Conservation (phyloP, 30 jellyfish, hydroid and myxozoan genomes). For the Aurelia sp. region DNA sequence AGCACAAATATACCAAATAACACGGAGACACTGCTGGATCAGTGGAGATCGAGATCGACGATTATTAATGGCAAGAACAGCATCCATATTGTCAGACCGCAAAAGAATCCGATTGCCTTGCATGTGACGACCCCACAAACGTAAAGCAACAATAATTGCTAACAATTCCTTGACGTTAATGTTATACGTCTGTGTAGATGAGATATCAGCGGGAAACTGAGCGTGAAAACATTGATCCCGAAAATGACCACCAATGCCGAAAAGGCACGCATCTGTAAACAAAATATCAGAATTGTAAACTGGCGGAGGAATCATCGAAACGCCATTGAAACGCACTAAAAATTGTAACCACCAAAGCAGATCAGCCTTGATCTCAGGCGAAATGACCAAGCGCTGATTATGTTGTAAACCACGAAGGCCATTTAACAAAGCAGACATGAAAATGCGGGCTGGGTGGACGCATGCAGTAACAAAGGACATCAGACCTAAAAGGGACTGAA, state of each 20-base stretch:
- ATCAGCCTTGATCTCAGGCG: neutral
- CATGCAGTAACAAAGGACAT: slow-evolving; percentile 1
- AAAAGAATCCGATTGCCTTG: neutral
- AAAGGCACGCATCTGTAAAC: neutral
- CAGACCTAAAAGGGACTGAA: neutral
- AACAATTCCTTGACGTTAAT: neutral
- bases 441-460: no score
- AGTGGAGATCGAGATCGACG: no score
- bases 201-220: neutral
- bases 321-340: neutral
- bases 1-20: no score
- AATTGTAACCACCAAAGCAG: neutral
- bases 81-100: neutral
- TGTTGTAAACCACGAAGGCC: slow-evolving; percentile 4
- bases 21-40: no score
- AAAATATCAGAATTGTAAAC: neutral
- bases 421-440: neutral
- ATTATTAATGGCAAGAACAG: no score
- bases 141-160: neutral
- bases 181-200: neutral
- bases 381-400: neutral
- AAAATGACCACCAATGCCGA: neutral
- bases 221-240: neutral
- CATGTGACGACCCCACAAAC: neutral
- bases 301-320: neutral